Conservation (phyloP, 2,888 invertebrate genomes). For the Hofmannophila pseudospretella region DNA sequence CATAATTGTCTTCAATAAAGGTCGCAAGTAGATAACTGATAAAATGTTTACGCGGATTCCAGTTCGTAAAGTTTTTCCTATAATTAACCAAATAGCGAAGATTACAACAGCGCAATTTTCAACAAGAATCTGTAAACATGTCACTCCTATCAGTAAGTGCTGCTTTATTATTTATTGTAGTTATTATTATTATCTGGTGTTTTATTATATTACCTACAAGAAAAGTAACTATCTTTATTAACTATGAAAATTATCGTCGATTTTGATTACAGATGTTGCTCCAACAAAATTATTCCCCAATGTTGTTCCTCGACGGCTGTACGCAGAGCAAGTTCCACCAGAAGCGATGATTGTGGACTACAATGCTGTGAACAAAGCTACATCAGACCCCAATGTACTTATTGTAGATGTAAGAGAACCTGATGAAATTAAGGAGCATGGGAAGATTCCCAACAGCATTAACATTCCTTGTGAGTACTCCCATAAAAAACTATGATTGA, state of each 20-base stretch:
- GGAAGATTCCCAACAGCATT: constrained; percentile 84
- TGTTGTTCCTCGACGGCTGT: constrained; percentile 21
- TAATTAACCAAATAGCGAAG: background rate
- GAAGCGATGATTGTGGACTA: constrained; percentile 52
- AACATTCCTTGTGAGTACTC: constrained; percentile 85
- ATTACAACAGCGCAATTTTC: background rate
- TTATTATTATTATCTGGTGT: too few relatives aligned
- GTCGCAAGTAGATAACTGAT: too few relatives aligned
- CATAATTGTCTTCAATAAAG: too few relatives aligned
- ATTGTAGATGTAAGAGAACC: constrained; percentile 89
- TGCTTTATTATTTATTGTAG: too few relatives aligned
- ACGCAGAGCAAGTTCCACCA: constrained; percentile 31
- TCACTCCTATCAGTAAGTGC: background rate
- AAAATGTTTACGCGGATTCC: background rate
- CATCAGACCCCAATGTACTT: constrained; percentile 40
- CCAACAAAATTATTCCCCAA: background rate
- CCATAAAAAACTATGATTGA: too few relatives aligned
- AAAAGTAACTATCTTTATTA: too few relatives aligned
- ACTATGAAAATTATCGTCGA: too few relatives aligned
- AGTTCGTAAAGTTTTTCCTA: background rate
- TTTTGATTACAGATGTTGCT: constrained; percentile 3
- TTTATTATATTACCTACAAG: too few relatives aligned
- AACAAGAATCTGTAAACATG: background rate
- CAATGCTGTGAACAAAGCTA: constrained; percentile 61
- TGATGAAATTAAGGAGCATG: constrained; percentile 82